These are phyloP conservation scores for Halyomorpha halys DNA, from an alignment of 1,140 invertebrate genomes.

Conservation along the genomic window DNA sequence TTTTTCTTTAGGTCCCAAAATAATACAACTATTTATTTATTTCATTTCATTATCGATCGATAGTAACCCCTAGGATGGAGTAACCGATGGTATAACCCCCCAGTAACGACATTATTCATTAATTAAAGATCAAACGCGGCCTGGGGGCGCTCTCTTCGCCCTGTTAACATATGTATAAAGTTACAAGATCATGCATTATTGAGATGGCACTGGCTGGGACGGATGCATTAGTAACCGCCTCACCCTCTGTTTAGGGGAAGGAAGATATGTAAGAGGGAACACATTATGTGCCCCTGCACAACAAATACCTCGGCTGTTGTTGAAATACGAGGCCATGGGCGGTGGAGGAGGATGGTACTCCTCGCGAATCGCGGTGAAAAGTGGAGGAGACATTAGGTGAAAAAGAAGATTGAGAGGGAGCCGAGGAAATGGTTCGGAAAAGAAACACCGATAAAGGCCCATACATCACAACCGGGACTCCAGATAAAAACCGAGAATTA, in stretches of 20 bases:
- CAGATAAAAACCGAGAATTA: conserved; percentile 13
- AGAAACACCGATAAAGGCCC: conserved; percentile 17
- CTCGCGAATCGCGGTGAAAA: not conserved
- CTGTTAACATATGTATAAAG: conserved; percentile 16
- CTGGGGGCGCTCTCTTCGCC: not conserved
- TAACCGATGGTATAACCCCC: too few relatives aligned
- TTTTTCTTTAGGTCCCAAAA: too few relatives aligned
- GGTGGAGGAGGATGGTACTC: too few relatives aligned
- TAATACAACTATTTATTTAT: too few relatives aligned
- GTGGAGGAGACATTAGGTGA: conserved; percentile 15
- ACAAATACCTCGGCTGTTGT: not conserved
- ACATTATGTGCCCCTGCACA: not conserved
- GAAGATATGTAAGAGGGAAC: not conserved
- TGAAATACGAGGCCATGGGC: not conserved
- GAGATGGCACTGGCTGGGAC: not conserved
- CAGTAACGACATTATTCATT: not conserved
- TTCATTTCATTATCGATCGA: too few relatives aligned
- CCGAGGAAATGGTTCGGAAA: conserved; percentile 13
- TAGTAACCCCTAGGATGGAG: too few relatives aligned
- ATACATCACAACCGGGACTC: conserved; percentile 7
- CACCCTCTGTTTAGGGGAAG: not conserved
- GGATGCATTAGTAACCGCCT: conserved; percentile 10
- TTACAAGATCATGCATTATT: conserved; percentile 13
- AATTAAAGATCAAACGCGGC: conserved; percentile 9
- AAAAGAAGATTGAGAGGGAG: conserved; percentile 18